Base-by-base conservation (phyloP, 2,113 vertebrate genomes). In the Tamias sibiricus region DNA sequence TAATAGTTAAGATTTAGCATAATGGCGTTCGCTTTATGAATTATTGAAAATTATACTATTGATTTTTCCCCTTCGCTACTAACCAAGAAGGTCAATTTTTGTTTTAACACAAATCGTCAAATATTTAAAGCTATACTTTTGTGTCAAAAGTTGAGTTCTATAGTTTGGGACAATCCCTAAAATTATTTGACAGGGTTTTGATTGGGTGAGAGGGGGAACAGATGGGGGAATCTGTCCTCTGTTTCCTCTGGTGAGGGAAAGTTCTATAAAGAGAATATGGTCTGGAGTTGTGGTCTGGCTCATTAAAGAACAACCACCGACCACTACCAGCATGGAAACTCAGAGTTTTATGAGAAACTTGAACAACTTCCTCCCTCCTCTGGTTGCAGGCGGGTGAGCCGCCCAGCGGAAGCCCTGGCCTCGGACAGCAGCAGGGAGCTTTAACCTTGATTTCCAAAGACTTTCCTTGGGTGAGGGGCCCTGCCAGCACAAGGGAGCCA, bases 1-100 rank as follows among this genome's bases (percentile, higher is more conserved):
- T 99, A 98, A 99, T 99, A 99, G 98, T 98, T 98, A 98, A 98
- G 98, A 98, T 98, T 99, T 99, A 98, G 98, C 98, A 99, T 98
- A 99, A 99, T 98, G 98, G 98, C 92, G 86, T 98, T 99, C 95
- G 89, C 96, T 98, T 98, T 99, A 98, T 99, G 98, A 99, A 99
- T 99, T 99, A 99, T 98, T 98, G 98, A 98, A 99, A 99, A 98
- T 98, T 98, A 98, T 99, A 97, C 98, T 98, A 98, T 99, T 98
- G 98, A 99, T 98, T 99, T 98, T 98, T 84, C 66, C 69, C 89
- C 97, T 93, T 97, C 77, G 19, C 98, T 98, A 97, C 98, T 98
- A 98, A 98, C 98, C 95, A 97, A 98, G 98, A 98, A 98, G 98
- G 98, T 98, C 98, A 98, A 98, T 98, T 98, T 98, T 99, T 98